Evolutionary conservation across 2,797 vertebrate genomes (phyloP).

Genomic region (Diglossa cyanea): DNA sequence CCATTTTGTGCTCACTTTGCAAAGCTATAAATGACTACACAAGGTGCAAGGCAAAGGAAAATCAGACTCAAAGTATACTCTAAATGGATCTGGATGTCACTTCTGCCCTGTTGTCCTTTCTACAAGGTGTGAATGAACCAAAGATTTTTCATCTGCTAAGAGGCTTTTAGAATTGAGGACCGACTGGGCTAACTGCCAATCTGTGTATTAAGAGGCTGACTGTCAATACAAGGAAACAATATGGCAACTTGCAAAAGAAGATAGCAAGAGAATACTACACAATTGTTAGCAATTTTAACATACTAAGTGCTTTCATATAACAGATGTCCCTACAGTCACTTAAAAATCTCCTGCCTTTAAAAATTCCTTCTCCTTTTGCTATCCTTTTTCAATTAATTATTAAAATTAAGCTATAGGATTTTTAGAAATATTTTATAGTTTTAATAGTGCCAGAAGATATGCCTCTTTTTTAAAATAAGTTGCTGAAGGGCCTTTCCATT

Average conservation of each 20-base stretch:
- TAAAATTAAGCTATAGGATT: background rate
- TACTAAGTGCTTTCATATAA: background rate
- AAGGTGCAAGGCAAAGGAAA: conserved; percentile 32
- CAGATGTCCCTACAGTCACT: background rate
- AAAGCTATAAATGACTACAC: conserved; percentile 35
- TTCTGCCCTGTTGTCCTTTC: conserved; percentile 59
- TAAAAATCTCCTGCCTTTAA: background rate
- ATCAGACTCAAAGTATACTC: conserved; percentile 9
- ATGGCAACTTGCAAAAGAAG: conserved; percentile 8
- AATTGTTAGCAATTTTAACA: conserved; percentile 7
- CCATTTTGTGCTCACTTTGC: conserved; percentile 43
- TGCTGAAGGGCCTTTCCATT: background rate
- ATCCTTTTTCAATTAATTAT: background rate
- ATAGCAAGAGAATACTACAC: background rate
- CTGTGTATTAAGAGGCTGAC: conserved; percentile 44
- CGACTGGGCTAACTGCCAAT: conserved; percentile 48
- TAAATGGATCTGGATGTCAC: conserved; percentile 62
- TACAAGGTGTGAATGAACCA: conserved; percentile 69
- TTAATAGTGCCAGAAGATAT: background rate
- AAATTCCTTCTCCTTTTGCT: background rate
- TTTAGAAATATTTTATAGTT: background rate
- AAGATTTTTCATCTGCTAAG: conserved; percentile 60
- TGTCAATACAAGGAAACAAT: conserved; percentile 40
- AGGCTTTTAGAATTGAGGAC: conserved; percentile 48
- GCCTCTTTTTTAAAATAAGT: background rate